phyloP scores from a whole-genome alignment of 2,888 invertebrate species.

The Aspidapion aeneum region DNA sequence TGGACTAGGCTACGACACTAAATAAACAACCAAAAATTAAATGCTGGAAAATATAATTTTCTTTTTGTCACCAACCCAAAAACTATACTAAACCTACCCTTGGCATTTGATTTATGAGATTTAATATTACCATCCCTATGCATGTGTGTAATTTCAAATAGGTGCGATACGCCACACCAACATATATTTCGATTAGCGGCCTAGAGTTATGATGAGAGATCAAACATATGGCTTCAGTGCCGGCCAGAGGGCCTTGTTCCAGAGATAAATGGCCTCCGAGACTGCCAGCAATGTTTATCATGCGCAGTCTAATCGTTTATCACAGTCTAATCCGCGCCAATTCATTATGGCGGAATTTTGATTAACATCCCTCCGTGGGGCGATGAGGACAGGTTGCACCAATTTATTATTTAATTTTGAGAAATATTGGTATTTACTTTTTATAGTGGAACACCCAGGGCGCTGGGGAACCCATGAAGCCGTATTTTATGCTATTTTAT shows the following conservation, averaged over 20 bases:
- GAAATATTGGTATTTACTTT: no score
- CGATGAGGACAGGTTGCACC: neutral
- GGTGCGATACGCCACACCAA: neutral
- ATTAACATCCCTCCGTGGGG: constrained; percentile 13
- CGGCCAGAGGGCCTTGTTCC: neutral
- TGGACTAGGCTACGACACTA: no score
- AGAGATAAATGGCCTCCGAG: constrained; percentile 17
- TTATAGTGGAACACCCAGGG: no score
- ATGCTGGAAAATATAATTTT: no score
- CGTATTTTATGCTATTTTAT: no score
- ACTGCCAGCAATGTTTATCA: constrained; percentile 13
- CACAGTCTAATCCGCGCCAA: constrained; percentile 18
- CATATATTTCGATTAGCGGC: neutral
- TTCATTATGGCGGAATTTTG: constrained; percentile 20
- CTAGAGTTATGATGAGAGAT: neutral
- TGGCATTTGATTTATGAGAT: no score
- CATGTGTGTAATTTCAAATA: neutral
- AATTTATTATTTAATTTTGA: no score
- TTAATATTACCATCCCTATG: no score
- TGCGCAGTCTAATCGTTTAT: constrained; percentile 6
- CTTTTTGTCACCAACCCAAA: no score
- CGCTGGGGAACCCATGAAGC: no score
- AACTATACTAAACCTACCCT: no score
- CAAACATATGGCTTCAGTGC: neutral
- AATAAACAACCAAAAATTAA: no score